Base-by-base conservation (phyloP, 2,888 invertebrate genomes). In the Cylloceria caligata region DNA sequence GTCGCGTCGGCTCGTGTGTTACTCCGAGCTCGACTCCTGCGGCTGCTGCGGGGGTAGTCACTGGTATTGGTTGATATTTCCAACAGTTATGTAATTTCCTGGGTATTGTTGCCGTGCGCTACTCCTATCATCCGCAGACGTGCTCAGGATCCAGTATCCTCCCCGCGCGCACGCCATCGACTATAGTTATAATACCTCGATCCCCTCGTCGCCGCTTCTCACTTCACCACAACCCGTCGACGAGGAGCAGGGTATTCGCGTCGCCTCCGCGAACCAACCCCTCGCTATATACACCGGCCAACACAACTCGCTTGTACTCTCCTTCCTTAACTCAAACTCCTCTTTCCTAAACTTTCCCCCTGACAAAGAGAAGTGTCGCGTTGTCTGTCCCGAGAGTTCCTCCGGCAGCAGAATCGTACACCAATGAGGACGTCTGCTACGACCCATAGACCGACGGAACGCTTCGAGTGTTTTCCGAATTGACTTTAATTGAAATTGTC, bases 41-140 rank as follows among this genome's bases (percentile, higher is more conserved):
- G 71, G 88, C 86, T 83, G 88, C 72, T 88, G 88, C 87, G 87
- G 69, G 78, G 72, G 75, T 79, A 72, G 82, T 79, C 86, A 87
- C 89, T 91, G 91, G 91, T 92, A 92, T 92, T 92, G 92, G 91
- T 89, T 91, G 92, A 92, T 92, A 92, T 92, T 92, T 92, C 91
- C 92, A 92, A 92, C 92, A 92, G 92, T 92, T 92, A 91, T 92
- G 92, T 92, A 92, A 92, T 92, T 92, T 92, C 92, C 92, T 92
- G 92, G 92, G 89, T 91, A 92, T 92, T 92, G 92, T 92, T 89
- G 89, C 88, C 89, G 88, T 86, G 86, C 88, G 89, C 88, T 88
- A 88, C 88, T 89, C 89, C 89, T 89, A 88, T 89, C 89, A 88
- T 89, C 88, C 89, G 88, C 89, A 89, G 90, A 88, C 90, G 89